Conservation (phyloP, 64 coral and sea anemone species). For the Actinia equina region DNA sequence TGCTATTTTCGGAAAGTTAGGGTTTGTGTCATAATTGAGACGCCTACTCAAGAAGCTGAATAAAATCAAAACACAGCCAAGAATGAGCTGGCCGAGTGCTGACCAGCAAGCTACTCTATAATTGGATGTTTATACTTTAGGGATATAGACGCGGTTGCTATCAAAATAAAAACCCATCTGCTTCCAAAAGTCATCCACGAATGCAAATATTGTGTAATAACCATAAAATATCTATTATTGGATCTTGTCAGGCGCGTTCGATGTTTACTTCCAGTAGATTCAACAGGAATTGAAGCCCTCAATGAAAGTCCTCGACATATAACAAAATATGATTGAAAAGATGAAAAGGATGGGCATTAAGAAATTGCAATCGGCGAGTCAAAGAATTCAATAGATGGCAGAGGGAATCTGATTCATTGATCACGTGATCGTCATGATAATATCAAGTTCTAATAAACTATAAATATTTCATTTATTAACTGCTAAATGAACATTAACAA, state of each 20-base stretch:
- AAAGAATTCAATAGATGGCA: too few species aligned
- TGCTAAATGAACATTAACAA: too few species aligned
- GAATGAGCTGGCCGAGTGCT: not conserved
- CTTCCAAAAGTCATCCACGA: not conserved
- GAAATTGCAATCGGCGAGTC: not conserved
- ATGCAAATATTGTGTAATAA: conserved; percentile 16
- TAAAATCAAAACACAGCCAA: conserved; percentile 5
- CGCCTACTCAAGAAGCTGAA: conserved; percentile 2
- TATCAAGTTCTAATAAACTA: too few species aligned
- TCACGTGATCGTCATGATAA: too few species aligned
- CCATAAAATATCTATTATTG: conserved; percentile 10
- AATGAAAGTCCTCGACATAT: not conserved
- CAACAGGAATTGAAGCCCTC: not conserved
- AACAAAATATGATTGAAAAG: not conserved
- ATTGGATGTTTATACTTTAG: not conserved
- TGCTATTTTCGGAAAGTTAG: not conserved
- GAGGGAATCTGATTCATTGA: too few species aligned
- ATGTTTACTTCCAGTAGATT: not conserved
- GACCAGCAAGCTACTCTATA: not conserved
- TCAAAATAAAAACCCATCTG: conserved; percentile 7
- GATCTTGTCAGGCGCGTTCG: not conserved
- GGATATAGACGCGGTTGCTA: not conserved
- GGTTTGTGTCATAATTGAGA: not conserved
- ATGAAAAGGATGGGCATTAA: not conserved
- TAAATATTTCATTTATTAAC: too few species aligned